Conservation (phyloP, 2,113 vertebrate species). For the Sinocyclocheilus anshuiensis region DNA sequence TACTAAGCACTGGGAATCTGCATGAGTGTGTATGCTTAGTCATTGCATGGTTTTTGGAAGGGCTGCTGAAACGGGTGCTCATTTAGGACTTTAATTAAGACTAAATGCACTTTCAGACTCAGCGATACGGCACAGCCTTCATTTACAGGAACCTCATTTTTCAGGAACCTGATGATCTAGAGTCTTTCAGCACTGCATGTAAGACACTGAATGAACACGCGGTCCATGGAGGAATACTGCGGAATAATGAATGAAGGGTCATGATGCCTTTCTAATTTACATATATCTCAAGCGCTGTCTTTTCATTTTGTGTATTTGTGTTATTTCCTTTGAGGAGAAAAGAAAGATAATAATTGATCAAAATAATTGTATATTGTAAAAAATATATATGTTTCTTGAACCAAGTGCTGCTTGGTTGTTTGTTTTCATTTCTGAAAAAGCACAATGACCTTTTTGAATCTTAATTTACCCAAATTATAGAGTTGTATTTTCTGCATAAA, state of each 20-base stretch:
- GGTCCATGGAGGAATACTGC: neutral
- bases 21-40: neutral
- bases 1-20: neutral
- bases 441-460: neutral
- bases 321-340: neutral
- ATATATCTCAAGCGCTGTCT: neutral
- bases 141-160: neutral
- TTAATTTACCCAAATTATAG: neutral
- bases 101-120: neutral
- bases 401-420: neutral
- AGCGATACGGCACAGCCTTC: neutral
- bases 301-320: neutral
- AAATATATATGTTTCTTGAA: neutral
- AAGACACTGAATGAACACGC: neutral
- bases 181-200: neutral
- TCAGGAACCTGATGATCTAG: neutral
- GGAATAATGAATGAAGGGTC: slow-evolving; percentile 5
- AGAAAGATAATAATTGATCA: neutral
- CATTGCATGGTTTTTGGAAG: neutral
- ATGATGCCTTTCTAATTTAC: neutral
- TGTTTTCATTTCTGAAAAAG: neutral
- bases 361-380: neutral
- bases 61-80: neutral
- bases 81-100: slow-evolving; percentile 19
- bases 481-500: neutral